Evolutionary conservation across 2,113 vertebrate genomes (phyloP).

Genomic region (Actenoides lindsayi): DNA sequence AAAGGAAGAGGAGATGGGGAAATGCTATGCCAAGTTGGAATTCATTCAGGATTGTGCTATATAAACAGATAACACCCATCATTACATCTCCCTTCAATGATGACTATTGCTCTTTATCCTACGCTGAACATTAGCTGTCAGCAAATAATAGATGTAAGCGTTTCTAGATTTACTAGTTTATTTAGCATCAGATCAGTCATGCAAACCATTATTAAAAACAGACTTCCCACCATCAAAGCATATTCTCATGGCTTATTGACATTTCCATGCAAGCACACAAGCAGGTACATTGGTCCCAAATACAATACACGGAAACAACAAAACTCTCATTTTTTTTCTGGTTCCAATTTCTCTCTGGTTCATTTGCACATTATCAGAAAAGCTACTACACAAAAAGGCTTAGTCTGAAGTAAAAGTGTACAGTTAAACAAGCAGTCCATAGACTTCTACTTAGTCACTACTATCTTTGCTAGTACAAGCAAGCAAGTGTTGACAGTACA

Average conservation of each 20-base stretch:
- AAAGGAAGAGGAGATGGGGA: neutral
- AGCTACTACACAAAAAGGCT: neutral
- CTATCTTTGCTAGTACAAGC: neutral
- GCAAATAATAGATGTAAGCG: conserved; percentile 33
- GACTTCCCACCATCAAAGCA: conserved; percentile 8
- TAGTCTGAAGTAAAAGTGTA: neutral
- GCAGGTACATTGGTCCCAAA: neutral
- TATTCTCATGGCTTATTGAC: conserved; percentile 19
- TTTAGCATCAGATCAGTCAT: conserved; percentile 69
- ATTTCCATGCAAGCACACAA: conserved; percentile 1
- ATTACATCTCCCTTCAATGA: neutral
- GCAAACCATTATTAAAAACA: conserved; percentile 48
- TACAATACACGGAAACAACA: neutral
- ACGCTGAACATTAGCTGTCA: neutral
- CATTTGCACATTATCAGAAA: neutral
- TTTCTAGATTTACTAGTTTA: conserved; percentile 44
- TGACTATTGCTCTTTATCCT: neutral
- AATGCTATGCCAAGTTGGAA: neutral
- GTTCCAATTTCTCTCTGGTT: neutral
- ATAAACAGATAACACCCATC: neutral
- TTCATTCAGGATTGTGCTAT: neutral
- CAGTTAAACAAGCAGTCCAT: neutral
- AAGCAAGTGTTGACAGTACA: neutral
- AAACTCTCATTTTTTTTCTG: neutral
- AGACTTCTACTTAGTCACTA: neutral